Evolutionary conservation across 2,113 vertebrate genomes (phyloP).

Genomic region (Colaptes auratus): DNA sequence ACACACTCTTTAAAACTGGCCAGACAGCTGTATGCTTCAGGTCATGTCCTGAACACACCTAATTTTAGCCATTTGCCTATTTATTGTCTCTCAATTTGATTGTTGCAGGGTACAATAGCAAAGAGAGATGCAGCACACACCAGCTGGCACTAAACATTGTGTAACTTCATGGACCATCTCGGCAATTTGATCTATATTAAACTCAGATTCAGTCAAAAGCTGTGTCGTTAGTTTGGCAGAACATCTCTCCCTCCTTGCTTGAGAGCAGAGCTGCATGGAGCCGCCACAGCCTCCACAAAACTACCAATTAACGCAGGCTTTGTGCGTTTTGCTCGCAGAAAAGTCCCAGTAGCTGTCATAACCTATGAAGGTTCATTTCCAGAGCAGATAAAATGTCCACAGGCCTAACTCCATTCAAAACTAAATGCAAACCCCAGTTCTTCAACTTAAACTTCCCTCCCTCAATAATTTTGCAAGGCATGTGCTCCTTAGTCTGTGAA

Average conservation of each 20-base stretch:
- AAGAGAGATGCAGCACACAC: not conserved
- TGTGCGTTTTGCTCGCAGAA: not conserved
- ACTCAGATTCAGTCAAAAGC: not conserved
- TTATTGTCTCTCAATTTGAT: not conserved
- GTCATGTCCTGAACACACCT: not conserved
- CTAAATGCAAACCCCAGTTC: constrained; percentile 16
- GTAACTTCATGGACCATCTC: not conserved
- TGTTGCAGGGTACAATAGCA: not conserved
- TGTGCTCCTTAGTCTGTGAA: constrained; percentile 31
- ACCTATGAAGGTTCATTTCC: not conserved
- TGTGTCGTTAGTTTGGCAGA: not conserved
- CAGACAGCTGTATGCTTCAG: not conserved
- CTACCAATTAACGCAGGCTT: constrained; percentile 12
- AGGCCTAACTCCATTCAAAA: constrained; percentile 3
- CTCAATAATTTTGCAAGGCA: constrained; percentile 24
- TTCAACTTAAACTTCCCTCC: constrained; percentile 57
- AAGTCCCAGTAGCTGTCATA: not conserved
- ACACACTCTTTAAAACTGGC: not conserved
- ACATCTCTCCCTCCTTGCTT: not conserved
- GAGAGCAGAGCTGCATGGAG: not conserved
- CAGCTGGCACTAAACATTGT: not conserved
- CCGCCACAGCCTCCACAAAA: not conserved
- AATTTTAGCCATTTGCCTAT: not conserved
- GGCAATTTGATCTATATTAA: not conserved
- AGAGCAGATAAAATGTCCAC: constrained; percentile 9